Conservation (phyloP, 2,797 vertebrate genomes). For the Knipowitschia caucasica region DNA sequence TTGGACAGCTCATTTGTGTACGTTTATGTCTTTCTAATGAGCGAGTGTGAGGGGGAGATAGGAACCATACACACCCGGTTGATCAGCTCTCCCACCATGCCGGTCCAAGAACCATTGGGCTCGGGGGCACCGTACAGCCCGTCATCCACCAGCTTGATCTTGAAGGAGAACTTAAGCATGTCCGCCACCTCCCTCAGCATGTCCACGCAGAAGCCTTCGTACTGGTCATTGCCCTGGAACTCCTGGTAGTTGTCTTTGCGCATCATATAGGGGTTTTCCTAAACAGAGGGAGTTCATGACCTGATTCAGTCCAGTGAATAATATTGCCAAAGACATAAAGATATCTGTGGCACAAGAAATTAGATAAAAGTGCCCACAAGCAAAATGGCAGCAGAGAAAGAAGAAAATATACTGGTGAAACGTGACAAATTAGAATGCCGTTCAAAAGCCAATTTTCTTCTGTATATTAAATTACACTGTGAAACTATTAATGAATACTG, state of each 20-base stretch:
- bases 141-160: conserved; percentile 89
- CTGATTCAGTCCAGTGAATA: conserved; percentile 10
- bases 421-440: no score
- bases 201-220: conserved; percentile 92
- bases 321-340: conserved; percentile 2
- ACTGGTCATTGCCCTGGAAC: conserved; percentile 83
- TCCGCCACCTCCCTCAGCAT: conserved; percentile 88
- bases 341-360: no score
- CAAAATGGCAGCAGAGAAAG: conserved; percentile 18
- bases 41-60: conserved; percentile 1
- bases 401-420: no score
- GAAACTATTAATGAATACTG: no score
- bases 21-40: conserved; percentile 9
- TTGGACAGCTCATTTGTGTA: conserved; percentile 4
- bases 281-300: conserved; percentile 24
- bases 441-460: no score
- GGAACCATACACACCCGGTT: conserved; percentile 80
- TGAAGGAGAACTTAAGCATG: conserved; percentile 89
- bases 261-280: conserved; percentile 96
- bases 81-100: conserved; percentile 95
- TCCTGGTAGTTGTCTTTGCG: conserved; percentile 86
- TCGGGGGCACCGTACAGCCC: conserved; percentile 90
- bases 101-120: conserved; percentile 92
- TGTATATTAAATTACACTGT: no score
- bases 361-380: no score